Conservation (phyloP, 2,113 vertebrate genomes). For the Microcebus ravelobensis region DNA sequence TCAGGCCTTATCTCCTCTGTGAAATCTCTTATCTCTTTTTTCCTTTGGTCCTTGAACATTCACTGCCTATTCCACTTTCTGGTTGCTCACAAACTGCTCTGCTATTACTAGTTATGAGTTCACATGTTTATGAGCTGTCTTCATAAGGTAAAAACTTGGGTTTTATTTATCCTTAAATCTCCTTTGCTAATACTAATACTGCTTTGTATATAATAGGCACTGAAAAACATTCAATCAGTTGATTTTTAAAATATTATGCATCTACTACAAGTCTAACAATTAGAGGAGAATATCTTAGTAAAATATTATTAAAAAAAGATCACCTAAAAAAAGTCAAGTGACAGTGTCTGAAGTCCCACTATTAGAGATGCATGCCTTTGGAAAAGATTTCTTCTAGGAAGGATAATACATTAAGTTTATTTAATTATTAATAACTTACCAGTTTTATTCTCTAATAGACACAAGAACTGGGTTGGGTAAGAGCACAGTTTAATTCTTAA, state of each 20-base stretch:
- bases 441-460: constrained; percentile 23
- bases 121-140: not conserved
- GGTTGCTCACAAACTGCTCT: not conserved
- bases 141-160: not conserved
- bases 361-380: constrained; percentile 32
- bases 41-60: not conserved
- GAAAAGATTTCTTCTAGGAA: constrained; percentile 32
- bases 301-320: not conserved
- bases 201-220: not conserved
- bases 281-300: not conserved
- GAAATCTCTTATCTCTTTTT: not conserved
- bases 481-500: not conserved
- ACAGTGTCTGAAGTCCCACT: constrained; percentile 18
- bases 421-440: not conserved
- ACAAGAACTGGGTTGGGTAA: not conserved
- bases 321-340: not conserved
- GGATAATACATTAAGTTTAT: not conserved
- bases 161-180: not conserved
- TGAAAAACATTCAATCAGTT: constrained; percentile 31
- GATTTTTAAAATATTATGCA: constrained; percentile 3
- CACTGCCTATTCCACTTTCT: not conserved
- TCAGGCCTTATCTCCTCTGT: not conserved
- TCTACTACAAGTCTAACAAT: constrained; percentile 8
- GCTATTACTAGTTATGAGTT: not conserved
- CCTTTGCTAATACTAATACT: not conserved